Evolutionary conservation across 2,888 invertebrate genomes (phyloP).

Genomic region (Busseola fusca): DNA sequence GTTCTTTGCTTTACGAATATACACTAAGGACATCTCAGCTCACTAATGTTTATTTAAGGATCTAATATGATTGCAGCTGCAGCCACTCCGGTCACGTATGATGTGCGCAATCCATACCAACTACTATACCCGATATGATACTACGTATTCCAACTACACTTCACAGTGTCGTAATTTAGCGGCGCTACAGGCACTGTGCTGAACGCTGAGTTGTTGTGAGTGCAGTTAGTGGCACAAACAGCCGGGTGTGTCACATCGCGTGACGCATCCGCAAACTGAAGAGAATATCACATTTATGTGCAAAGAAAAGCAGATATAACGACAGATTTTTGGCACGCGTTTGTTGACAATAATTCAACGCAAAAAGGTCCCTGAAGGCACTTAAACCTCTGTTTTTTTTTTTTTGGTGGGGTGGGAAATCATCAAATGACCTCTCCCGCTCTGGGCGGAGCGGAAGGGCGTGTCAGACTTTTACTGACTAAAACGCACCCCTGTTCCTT

Average conservation of each 20-base stretch:
- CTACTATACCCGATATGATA: neutral
- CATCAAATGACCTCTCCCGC: no score
- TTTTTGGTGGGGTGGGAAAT: no score
- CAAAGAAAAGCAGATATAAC: neutral
- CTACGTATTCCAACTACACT: slow-evolving; percentile 25
- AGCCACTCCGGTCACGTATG: slow-evolving; percentile 40
- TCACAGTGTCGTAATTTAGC: neutral
- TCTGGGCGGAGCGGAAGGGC: no score
- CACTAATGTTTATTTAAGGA: slow-evolving; percentile 22
- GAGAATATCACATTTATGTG: neutral
- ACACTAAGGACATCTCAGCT: neutral
- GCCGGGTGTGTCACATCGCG: neutral
- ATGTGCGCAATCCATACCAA: slow-evolving; percentile 47
- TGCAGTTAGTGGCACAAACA: neutral
- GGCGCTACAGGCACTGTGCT: neutral
- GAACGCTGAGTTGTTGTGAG: neutral
- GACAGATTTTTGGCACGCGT: neutral
- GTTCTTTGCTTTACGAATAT: neutral
- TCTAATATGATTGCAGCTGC: slow-evolving; percentile 28
- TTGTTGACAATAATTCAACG: slow-evolving; percentile 7
- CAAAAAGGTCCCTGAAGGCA: neutral
- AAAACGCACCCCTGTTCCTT: no score
- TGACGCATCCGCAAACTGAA: slow-evolving; percentile 9
- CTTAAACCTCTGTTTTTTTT: neutral
- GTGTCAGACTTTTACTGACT: no score